Conservation (phyloP, 2,797 vertebrate genomes). For the Chrosomus eos region DNA sequence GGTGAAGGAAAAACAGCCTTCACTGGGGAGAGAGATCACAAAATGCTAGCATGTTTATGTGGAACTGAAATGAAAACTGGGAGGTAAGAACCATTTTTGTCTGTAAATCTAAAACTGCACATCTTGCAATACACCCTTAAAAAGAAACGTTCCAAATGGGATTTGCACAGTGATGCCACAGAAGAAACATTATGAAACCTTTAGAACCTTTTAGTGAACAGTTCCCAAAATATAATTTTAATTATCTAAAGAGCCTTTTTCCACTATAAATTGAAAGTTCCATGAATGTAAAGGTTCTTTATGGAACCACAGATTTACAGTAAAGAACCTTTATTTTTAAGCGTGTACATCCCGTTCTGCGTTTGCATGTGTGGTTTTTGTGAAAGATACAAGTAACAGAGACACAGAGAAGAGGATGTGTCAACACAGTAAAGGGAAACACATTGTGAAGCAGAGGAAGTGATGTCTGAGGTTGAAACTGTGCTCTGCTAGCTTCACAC, state of each 20-base stretch:
- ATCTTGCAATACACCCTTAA: background rate
- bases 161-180: background rate
- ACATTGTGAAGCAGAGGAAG: constrained; percentile 68
- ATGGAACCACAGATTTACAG: background rate
- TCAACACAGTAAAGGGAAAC: constrained; percentile 58
- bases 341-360: background rate
- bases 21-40: constrained; percentile 67
- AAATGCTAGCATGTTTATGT: constrained; percentile 78
- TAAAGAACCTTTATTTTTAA: background rate
- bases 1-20: constrained; percentile 12
- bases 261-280: background rate
- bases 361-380: constrained; percentile 5
- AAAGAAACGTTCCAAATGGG: background rate
- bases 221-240: background rate
- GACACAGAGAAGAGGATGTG: constrained; percentile 65
- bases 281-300: background rate
- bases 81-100: constrained; percentile 71
- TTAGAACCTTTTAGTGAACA: background rate
- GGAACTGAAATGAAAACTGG: constrained; percentile 74
- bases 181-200: background rate
- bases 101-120: background rate
- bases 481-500: constrained; percentile 39
- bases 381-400: constrained; percentile 24
- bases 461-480: constrained; percentile 66
- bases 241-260: background rate